A percentile compares a stretch with the other conserved stretches of the same genome.
These are phyloP conservation scores for Chionodraco myersi DNA, from an alignment of 2,113 vertebrate species.

Conservation along the genomic window DNA sequence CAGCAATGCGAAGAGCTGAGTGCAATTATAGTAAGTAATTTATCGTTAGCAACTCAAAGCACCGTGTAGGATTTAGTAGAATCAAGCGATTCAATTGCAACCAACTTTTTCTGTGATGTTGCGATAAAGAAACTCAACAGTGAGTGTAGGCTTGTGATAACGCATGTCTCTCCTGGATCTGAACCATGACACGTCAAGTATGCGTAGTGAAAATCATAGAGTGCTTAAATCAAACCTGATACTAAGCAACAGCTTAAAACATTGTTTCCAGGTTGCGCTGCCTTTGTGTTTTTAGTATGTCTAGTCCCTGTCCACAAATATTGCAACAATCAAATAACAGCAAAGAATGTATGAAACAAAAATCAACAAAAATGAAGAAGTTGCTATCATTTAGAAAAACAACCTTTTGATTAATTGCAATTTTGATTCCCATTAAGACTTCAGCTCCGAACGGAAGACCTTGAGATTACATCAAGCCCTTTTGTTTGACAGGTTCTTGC, in stretches of 20 bases:
- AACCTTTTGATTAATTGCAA: not conserved
- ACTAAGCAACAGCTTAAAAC: not conserved
- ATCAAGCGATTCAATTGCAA: too few relatives aligned
- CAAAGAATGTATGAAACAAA: not conserved
- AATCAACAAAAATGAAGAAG: not conserved
- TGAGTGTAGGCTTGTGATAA: not conserved
- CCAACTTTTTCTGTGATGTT: not conserved
- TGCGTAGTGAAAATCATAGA: not conserved
- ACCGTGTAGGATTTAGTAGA: too few relatives aligned
- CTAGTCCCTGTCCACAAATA: not conserved
- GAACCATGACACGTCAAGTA: not conserved
- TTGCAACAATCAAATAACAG: slow-evolving; percentile 1
- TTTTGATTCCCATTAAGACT: not conserved
- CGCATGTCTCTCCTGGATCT: not conserved
- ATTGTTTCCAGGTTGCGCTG: not conserved
- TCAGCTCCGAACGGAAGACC: slow-evolving; percentile 50
- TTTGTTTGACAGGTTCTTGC: slow-evolving; percentile 51
- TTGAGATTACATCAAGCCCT: slow-evolving; percentile 58
- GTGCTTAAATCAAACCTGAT: slow-evolving; percentile 2
- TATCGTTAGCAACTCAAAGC: too few relatives aligned
- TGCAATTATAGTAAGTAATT: not conserved
- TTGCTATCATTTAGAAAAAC: not conserved
- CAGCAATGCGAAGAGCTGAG: not conserved
- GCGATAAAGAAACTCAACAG: too few relatives aligned
- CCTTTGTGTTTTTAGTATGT: not conserved